Base-by-base conservation (phyloP, 2,113 vertebrate species). In the Hippocampus zosterae region DNA sequence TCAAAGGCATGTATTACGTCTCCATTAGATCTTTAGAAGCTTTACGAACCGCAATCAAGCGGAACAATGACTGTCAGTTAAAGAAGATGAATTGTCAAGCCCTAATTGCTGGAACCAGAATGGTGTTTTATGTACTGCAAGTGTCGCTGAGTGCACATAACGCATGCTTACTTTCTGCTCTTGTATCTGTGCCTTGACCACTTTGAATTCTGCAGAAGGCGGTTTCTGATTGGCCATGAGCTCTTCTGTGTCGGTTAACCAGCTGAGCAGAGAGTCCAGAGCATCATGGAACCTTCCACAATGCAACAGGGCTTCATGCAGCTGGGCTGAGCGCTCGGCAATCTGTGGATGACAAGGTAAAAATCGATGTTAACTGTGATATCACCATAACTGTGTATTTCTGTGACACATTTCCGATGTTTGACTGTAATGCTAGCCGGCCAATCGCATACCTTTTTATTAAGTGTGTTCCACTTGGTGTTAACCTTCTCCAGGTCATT, bases 281-380 rank as follows among this genome's bases (percentile, higher is more conserved):
- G 97, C 96, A 84, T 99, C 97, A 87, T 99, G 97, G 88, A 99
- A 99, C 70, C 95, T 93, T 71, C 97, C 97, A 84, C 97, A 97
- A 70, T 95, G 95, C 80, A 99, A 88, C 53, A 99, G 89, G 16
- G 97, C 95, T 91, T 98, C 95, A 44, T 99, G 97, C 67, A 99
- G 88, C 67, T 97, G 95, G 0, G 94, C 94, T 19, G 96, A 95
- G 69, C 97, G 92, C 78, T 97, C 95, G 21, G 95, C 95, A 78
- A 99, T 94, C 97, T 99, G 83, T 44, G 64, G 41, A 84, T 46
- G 56, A 75, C 46, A 80, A 53, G 53, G 68, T 67, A 82, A 79
- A 84, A 41, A 81, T 41, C 71, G 41, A 78, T 67, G 60, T 72
- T 60, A 81, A 56, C 62, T 72, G 71, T 64, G 18, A 63, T 42